Conservation (phyloP, 2,888 invertebrate species). For the Melanchra persicariae region DNA sequence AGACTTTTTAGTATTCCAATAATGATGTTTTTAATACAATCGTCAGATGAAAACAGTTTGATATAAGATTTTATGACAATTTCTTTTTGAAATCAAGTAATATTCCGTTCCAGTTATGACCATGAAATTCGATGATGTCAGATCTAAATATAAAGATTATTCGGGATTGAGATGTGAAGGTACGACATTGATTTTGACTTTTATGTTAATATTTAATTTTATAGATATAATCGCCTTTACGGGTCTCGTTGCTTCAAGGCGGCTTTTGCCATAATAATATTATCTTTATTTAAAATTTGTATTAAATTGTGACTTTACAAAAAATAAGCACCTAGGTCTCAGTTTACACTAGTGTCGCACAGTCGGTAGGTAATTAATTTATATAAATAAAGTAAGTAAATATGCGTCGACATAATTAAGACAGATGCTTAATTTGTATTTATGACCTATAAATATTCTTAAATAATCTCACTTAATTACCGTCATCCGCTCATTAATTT, state of each 20-base stretch:
- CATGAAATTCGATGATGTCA: slow-evolving; percentile 54
- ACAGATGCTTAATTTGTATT: slow-evolving; percentile 21
- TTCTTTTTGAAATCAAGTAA: slow-evolving; percentile 36
- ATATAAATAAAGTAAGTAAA: slow-evolving; percentile 21
- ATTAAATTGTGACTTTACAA: slow-evolving; percentile 2
- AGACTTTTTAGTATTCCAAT: slow-evolving; percentile 34
- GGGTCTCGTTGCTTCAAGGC: neutral
- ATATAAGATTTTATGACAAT: slow-evolving; percentile 39
- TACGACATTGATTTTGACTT: slow-evolving; percentile 50
- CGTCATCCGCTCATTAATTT: slow-evolving; percentile 45
- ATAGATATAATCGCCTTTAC: slow-evolving; percentile 32
- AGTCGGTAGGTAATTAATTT: neutral
- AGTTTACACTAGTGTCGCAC: neutral
- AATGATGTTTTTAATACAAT: slow-evolving; percentile 11
- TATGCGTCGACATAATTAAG: slow-evolving; percentile 13
- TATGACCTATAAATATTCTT: slow-evolving; percentile 36
- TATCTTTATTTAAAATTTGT: slow-evolving; percentile 9
- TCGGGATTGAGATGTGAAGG: slow-evolving; percentile 35
- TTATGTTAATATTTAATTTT: slow-evolving; percentile 51
- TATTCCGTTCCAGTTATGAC: slow-evolving; percentile 31
- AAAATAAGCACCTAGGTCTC: neutral
- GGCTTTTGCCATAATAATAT: slow-evolving; percentile 12
- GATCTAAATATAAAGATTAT: slow-evolving; percentile 60
- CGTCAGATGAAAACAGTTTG: slow-evolving; percentile 7
- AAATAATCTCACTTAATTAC: slow-evolving; percentile 34